Percentiles rank a stretch among this genome's conserved stretches.
Conservation (phyloP, 2,797 vertebrate genomes). For the Xiphorhynchus erythropygius region DNA sequence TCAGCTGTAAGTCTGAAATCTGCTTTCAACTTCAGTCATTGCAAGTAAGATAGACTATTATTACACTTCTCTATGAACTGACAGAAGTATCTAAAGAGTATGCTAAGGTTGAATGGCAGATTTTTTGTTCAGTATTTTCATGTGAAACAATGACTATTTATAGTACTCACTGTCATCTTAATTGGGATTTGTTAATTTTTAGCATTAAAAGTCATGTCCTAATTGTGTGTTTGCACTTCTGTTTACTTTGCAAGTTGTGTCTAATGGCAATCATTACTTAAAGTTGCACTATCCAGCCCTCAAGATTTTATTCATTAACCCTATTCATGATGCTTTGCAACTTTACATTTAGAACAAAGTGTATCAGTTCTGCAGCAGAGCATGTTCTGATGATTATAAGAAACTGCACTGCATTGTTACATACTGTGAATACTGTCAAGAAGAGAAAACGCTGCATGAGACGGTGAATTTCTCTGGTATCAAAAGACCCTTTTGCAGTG, state of each 20-base stretch:
- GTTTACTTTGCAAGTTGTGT: not conserved
- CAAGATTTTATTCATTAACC: not conserved
- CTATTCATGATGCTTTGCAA: not conserved
- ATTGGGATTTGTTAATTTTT: not conserved
- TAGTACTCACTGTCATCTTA: not conserved
- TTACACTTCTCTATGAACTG: not conserved
- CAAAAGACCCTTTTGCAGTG: slow-evolving; percentile 96
- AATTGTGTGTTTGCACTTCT: not conserved
- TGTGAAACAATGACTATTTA: not conserved
- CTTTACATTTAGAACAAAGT: slow-evolving; percentile 89
- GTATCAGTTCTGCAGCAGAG: slow-evolving; percentile 95
- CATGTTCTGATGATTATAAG: slow-evolving; percentile 97
- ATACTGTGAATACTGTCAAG: slow-evolving; percentile 96
- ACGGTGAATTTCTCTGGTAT: slow-evolving; percentile 95
- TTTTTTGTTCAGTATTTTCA: not conserved
- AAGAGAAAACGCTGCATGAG: slow-evolving; percentile 97
- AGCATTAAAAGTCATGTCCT: not conserved
- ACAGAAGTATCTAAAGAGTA: not conserved
- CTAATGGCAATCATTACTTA: not conserved
- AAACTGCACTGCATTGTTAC: slow-evolving; percentile 98
- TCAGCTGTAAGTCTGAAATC: not conserved
- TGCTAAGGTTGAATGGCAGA: not conserved
- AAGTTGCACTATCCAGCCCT: not conserved
- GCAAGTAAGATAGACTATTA: not conserved
- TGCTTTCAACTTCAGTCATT: not conserved